phyloP scores from a whole-genome alignment of 2,888 invertebrate genomes.

The Noctuana brunneofusca region DNA sequence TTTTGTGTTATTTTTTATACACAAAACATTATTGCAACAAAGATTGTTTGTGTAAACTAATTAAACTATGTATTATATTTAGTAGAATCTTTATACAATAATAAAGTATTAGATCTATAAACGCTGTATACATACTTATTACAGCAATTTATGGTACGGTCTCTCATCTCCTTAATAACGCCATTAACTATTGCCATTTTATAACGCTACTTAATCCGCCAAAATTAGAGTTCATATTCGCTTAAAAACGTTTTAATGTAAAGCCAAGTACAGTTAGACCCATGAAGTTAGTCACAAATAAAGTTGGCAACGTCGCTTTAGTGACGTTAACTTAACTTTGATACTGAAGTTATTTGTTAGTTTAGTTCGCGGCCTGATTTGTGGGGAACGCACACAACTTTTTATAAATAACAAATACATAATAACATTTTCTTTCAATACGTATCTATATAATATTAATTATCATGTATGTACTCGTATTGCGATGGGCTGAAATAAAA shows the following conservation, averaged over 20 bases:
- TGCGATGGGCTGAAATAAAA: neutral
- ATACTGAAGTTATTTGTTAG: slow-evolving; percentile 7
- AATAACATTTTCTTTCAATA: no score
- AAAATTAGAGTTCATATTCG: slow-evolving; percentile 39
- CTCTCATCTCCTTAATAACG: slow-evolving; percentile 16
- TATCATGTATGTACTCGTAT: no score
- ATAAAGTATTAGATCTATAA: neutral
- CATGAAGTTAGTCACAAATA: slow-evolving; percentile 58
- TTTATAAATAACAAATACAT: no score
- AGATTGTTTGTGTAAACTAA: no score
- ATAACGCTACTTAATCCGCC: rapidly evolving
- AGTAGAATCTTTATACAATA: no score
- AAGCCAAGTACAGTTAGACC: slow-evolving; percentile 54
- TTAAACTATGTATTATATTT: no score
- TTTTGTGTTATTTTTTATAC: no score
- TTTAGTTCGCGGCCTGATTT: slow-evolving; percentile 56
- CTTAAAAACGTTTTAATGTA: slow-evolving; percentile 37
- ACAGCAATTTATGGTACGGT: neutral
- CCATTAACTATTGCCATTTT: neutral
- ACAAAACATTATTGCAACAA: no score
- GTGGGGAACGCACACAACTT: no score
- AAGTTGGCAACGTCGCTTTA: slow-evolving; percentile 67
- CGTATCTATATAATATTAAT: no score
- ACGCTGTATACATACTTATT: neutral
- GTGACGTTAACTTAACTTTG: slow-evolving; percentile 38